These are phyloP conservation scores for Glaucopsyche alexis DNA, from an alignment of 2,888 invertebrate genomes.

Conservation along the genomic window DNA sequence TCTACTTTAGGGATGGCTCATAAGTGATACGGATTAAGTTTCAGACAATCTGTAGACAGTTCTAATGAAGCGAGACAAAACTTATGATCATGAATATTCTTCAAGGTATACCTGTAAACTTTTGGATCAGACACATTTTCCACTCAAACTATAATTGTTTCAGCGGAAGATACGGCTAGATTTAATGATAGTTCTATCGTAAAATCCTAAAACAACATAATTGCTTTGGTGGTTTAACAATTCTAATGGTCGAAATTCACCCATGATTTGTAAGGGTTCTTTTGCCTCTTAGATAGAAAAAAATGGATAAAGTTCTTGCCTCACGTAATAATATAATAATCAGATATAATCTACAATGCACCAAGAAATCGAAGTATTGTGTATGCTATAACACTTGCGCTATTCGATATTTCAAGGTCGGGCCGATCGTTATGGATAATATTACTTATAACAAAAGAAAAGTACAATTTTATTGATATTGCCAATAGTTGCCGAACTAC, in stretches of 20 bases:
- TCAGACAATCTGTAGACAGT: slow-evolving; percentile 27
- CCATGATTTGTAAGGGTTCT: too few species aligned
- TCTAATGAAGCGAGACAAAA: not conserved
- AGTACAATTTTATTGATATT: not conserved
- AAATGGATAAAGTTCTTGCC: too few species aligned
- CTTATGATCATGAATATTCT: not conserved
- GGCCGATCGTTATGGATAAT: slow-evolving; percentile 40
- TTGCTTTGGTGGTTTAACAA: not conserved
- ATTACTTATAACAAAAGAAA: not conserved
- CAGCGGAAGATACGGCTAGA: not conserved
- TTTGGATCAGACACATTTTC: not conserved
- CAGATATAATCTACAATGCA: not conserved
- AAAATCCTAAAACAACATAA: not conserved
- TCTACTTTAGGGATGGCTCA: slow-evolving; percentile 50
- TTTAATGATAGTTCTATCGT: not conserved
- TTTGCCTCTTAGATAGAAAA: too few species aligned
- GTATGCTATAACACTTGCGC: slow-evolving; percentile 26
- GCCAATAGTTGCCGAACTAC: not conserved
- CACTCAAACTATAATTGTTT: not conserved
- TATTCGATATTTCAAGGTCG: slow-evolving; percentile 49
- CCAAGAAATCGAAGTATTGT: not conserved
- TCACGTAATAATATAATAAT: too few species aligned
- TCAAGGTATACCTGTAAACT: not conserved
- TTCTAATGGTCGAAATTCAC: not conserved
- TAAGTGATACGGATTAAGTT: slow-evolving; percentile 39